phyloP scores from a whole-genome alignment of 2,113 vertebrate genomes.

The Picathartes gymnocephalus region DNA sequence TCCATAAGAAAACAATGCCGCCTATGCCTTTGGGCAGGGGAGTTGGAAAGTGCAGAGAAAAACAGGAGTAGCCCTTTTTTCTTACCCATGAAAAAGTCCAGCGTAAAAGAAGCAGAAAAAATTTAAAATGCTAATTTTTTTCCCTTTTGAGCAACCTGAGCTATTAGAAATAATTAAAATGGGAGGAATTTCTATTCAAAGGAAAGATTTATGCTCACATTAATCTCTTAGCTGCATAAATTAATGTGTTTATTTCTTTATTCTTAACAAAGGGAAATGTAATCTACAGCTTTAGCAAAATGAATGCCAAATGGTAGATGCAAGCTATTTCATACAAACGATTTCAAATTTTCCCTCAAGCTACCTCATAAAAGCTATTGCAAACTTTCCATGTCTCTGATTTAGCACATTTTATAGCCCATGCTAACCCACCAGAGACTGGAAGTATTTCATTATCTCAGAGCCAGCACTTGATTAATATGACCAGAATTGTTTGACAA shows the following conservation, averaged over 20 bases:
- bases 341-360: not conserved
- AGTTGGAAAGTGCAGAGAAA: not conserved
- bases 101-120: not conserved
- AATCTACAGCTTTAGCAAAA: not conserved
- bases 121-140: not conserved
- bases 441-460: not conserved
- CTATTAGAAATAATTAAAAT: not conserved
- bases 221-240: not conserved
- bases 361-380: constrained; percentile 1
- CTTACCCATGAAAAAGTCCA: not conserved
- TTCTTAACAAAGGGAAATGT: not conserved
- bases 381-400: not conserved
- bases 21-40: not conserved
- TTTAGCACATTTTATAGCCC: not conserved
- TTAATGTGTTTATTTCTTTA: not conserved
- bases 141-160: not conserved
- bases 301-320: not conserved
- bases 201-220: not conserved
- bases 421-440: not conserved
- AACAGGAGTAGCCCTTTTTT: not conserved
- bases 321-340: not conserved
- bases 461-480: constrained; percentile 6
- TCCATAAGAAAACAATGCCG: fast-evolving
- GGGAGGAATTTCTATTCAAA: not conserved
- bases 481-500: not conserved